A percentile compares a stretch with the other conserved stretches of the same genome.
Conservation (phyloP, 2,888 invertebrate genomes). For the Melinaea marsaeus region DNA sequence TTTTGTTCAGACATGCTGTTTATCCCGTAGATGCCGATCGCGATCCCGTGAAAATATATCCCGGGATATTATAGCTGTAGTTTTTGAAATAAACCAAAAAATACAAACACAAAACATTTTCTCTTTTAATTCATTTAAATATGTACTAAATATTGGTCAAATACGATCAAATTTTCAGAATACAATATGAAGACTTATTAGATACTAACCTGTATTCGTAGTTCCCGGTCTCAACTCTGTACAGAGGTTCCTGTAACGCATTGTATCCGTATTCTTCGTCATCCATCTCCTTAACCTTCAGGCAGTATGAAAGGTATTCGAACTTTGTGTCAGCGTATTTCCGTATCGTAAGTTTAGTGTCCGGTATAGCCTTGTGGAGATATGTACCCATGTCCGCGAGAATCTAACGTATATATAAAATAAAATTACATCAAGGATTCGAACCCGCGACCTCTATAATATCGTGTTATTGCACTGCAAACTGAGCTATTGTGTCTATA, state of each 20-base stretch:
- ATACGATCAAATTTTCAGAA: neutral
- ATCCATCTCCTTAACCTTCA: slow-evolving; percentile 99
- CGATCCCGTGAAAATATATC: too few relatives aligned
- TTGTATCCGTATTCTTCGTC: slow-evolving; percentile 98
- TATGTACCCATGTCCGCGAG: slow-evolving; percentile 97
- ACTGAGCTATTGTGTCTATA: too few relatives aligned
- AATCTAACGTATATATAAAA: slow-evolving; percentile 77
- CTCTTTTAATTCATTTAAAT: too few relatives aligned
- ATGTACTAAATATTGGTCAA: too few relatives aligned
- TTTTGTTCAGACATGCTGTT: too few relatives aligned
- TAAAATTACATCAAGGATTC: neutral
- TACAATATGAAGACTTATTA: slow-evolving; percentile 9
- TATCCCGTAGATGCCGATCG: too few relatives aligned
- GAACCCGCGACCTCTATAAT: neutral
- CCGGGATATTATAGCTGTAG: too few relatives aligned
- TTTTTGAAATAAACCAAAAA: too few relatives aligned
- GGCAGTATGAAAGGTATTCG: slow-evolving; percentile 98
- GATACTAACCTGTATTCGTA: slow-evolving; percentile 92
- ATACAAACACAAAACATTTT: too few relatives aligned
- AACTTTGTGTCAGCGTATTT: slow-evolving; percentile 99
- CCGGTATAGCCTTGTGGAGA: slow-evolving; percentile 97
- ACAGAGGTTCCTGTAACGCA: slow-evolving; percentile 95
- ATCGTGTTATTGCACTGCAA: neutral
- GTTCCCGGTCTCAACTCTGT: slow-evolving; percentile 99
- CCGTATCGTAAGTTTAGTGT: slow-evolving; percentile 96